Base-by-base conservation (phyloP, 35 echinoderm and acorn worm species). In the Lytechinus variegatus region DNA sequence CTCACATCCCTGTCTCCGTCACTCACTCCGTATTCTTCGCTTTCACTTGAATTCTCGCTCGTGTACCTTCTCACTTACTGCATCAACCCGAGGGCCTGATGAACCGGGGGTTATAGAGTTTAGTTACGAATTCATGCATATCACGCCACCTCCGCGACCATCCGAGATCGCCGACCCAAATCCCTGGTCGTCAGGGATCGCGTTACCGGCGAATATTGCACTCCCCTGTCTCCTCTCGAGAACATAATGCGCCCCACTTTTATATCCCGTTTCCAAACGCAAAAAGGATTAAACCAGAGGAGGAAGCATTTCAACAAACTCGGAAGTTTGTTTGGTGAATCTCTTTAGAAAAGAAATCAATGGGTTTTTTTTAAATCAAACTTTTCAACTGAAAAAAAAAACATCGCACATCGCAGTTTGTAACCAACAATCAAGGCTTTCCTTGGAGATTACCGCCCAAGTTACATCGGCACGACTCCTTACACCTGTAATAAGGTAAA, bases 51-150 rank as follows among this genome's bases (percentile, higher is more conserved):
- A n/a, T 54, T 90, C 88, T 90, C 88, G 28, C 88, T 90, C 88
- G 28, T 90, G 29, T 90, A 52, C 88, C 66, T 44, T 54, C 28
- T 90, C 88, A 90, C 29, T 90, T 90, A 5, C 29, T 29, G 88
- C 88, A 52, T 90, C 88, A 54, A 44, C 88, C 27, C 1, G 52
- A 27, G 88, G 52, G 2, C 33, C 33, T 44, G 88, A 54, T 28
- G 11, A 90, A 90, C 52, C 28, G 52, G 66, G 29, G 88, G 88
- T 54, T 90, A 44, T 44, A 0, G 88, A 90, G 88, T 90, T 90
- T 54, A 52, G 88, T 90, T 90, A 52, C 88, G 88, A 54, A 90
- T 90, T 90, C 88, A 90, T 90, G 88, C 52, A 90, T 52, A 90
- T 90, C 88, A 4, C 88, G 29, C 29, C 66, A 79, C 66, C 66